Percentiles rank a stretch among this genome's conserved stretches.
phyloP scores from a whole-genome alignment of 2,113 vertebrate species.

The Tamias sibiricus region DNA sequence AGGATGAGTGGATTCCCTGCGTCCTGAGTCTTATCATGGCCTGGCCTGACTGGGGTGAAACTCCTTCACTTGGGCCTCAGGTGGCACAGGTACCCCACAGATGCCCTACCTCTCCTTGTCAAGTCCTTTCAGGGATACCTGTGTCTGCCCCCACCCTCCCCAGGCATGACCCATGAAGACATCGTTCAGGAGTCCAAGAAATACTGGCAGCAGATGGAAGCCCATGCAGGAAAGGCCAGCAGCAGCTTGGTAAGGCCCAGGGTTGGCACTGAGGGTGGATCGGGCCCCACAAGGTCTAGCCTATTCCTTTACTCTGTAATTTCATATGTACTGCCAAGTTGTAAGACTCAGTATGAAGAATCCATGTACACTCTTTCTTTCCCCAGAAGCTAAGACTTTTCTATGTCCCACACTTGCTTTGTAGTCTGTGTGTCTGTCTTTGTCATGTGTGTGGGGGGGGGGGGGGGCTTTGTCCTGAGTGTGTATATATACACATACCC shows the following conservation, averaged over 20 bases:
- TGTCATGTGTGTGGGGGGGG: background rate
- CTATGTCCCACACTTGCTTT: background rate
- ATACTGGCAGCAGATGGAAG: conserved; percentile 90
- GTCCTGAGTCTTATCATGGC: background rate
- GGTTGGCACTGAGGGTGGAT: fast-evolving
- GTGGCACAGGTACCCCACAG: background rate
- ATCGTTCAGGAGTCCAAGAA: conserved; percentile 94
- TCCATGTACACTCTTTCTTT: background rate
- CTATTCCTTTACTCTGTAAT: background rate
- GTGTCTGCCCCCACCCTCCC: conserved; percentile 23
- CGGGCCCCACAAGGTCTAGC: background rate
- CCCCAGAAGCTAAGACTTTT: background rate
- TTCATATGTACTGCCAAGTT: background rate
- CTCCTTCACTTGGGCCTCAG: background rate
- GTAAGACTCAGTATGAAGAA: background rate
- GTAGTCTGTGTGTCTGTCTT: background rate
- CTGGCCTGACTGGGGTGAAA: background rate
- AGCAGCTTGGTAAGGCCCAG: conserved; percentile 85
- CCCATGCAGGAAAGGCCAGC: conserved; percentile 88
- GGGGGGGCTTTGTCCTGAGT: background rate
- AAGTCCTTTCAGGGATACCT: background rate
- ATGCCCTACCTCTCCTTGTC: background rate
- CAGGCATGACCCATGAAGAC: conserved; percentile 94
- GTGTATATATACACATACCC: background rate
- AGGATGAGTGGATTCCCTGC: background rate